These are phyloP conservation scores for Hydra vulgaris DNA, from an alignment of 30 jellyfish, hydroid and myxozoan genomes.

Conservation along the genomic window DNA sequence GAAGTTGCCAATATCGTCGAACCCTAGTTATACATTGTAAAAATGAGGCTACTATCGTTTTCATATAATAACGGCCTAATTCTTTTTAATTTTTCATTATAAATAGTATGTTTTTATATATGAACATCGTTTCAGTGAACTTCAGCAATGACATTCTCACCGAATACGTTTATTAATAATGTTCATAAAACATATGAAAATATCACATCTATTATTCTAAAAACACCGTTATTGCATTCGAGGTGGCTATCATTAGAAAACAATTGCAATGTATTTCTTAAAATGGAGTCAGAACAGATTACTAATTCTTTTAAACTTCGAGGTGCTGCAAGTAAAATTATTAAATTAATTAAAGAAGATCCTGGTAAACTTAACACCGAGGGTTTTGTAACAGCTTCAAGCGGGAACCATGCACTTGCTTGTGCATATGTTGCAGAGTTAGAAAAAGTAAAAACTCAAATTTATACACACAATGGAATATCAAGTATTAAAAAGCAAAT, in stretches of 20 bases:
- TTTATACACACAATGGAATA: not conserved
- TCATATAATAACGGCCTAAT: too few species aligned
- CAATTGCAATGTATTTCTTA: constrained; percentile 22
- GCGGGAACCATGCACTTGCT: constrained; percentile 86
- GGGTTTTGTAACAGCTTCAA: constrained; percentile 60
- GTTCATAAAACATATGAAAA: constrained; percentile 22
- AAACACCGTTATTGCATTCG: constrained; percentile 42
- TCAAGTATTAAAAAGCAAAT: not conserved
- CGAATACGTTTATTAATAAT: constrained; percentile 1
- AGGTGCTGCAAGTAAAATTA: constrained; percentile 58
- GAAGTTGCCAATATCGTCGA: too few species aligned
- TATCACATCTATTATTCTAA: constrained; percentile 14
- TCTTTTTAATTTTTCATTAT: too few species aligned
- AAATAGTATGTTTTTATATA: too few species aligned
- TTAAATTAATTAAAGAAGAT: constrained; percentile 22
- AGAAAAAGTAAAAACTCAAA: not conserved
- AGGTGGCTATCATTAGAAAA: constrained; percentile 45
- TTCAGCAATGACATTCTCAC: not conserved
- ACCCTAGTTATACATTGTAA: too few species aligned
- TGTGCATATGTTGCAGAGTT: constrained; percentile 36
- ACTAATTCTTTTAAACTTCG: constrained; percentile 79
- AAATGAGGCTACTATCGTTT: too few species aligned
- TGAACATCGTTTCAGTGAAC: too few species aligned
- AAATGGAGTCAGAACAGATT: constrained; percentile 68
- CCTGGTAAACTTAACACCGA: not conserved